Evolutionary conservation across 2,797 vertebrate species (phyloP), one percentile per base, ranked within the genome.

Genomic region (Peromyscus attwateri): DNA sequence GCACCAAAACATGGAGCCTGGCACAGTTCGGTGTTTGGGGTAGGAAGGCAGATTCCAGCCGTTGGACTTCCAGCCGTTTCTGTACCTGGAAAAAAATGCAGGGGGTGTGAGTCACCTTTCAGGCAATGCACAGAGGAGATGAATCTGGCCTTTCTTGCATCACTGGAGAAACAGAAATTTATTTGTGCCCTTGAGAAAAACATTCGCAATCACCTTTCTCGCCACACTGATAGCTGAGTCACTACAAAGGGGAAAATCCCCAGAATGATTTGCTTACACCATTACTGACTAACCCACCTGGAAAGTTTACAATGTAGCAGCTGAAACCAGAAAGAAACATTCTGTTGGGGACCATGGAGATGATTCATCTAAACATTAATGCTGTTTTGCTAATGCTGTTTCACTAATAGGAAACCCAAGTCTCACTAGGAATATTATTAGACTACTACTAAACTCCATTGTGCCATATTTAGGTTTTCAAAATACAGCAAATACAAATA

Each of bases 31-130:
- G 19, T 25, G 19, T 89, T 91, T 34, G 43, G 85, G 73, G 95
- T 79, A 10, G 96, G 93, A 66, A 49, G 94, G 3, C 84, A 94
- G 95, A 88, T 75, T 95, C 95, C 66, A 1, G 92, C 92, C 52
- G 91, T 52, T 0, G 92, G 71, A 92, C 85, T 97, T 0, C 31
- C 89, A 92, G 97, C 40, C 0, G 17, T 79, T 94, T 98, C 98
- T 25, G 76, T 88, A 1, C 73, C 98, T 99, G 95, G 66, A 92
- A 98, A 79, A 92, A 98, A 94, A 95, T 91, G 21, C 1, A 46
- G 71, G 27, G 64, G 46, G 40, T 64, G 6, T 75, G 23, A 75
- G 23, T 90, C 23, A 97, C 75, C 31, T 68, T 94, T 87, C 77
- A 76, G 75, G 31, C 91, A 93, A n/a, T 68, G 52, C 34, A 68